Conservation (phyloP, 2,888 invertebrate species). For the Litoditis marina region DNA sequence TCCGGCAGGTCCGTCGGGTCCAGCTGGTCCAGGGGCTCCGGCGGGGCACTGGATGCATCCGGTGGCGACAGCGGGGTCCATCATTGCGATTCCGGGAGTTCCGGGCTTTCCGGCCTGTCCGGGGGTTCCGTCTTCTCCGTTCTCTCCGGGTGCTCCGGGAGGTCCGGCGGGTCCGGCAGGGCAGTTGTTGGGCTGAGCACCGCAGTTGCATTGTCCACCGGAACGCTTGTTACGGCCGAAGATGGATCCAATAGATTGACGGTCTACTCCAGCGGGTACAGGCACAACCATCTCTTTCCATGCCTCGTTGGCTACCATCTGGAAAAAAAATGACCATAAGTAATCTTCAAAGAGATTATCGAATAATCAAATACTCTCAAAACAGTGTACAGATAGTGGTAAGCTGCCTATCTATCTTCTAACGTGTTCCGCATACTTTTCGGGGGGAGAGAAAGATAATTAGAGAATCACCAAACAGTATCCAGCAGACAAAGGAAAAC, state of each 20-base stretch:
- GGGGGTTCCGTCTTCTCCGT: constrained; percentile 46
- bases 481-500: too few relatives aligned
- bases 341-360: too few relatives aligned
- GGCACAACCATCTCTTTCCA: constrained; percentile 45
- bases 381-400: too few relatives aligned
- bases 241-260: constrained; percentile 20
- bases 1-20: constrained; percentile 43
- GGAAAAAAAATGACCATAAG: constrained; percentile 3
- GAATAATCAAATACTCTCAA: too few relatives aligned
- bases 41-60: constrained; percentile 50
- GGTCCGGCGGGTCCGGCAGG: constrained; percentile 49
- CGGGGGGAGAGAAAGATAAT: too few relatives aligned
- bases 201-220: constrained; percentile 41
- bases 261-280: constrained; percentile 27
- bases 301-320: constrained; percentile 44
- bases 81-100: constrained; percentile 31
- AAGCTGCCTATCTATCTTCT: too few relatives aligned
- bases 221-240: constrained; percentile 45
- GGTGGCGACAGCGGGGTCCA: constrained; percentile 27
- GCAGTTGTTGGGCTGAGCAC: constrained; percentile 42
- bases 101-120: constrained; percentile 39
- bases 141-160: constrained; percentile 40
- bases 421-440: too few relatives aligned
- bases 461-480: too few relatives aligned
- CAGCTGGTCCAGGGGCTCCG: constrained; percentile 46